Evolutionary conservation across 2,797 vertebrate species (phyloP), one percentile per base, ranked within the genome.

Genomic region (Harpagifer antarcticus): DNA sequence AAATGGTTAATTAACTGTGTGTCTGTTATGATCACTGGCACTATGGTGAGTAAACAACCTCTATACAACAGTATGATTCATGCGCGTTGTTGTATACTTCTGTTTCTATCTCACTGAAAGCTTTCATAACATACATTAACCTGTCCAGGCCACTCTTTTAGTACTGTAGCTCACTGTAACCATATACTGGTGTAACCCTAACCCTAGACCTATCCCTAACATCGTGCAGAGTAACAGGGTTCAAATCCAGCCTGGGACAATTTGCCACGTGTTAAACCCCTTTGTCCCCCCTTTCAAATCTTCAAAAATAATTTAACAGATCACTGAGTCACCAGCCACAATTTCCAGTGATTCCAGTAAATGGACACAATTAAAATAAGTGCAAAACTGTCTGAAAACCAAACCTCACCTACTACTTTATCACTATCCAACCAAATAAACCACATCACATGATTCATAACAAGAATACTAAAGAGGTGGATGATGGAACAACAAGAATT

Each of bases 401-500:
- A 9, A 72, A 7, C 44, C 19, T 58, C 11, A 4, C 11, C 17
- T 11, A 37, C 12, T 16, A 14, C 33, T 33, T 15, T 10, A 20
- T 20, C 17, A 59, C 11, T 10, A 13, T 23, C 15, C 20, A 58
- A 37, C 33, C 33, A 48, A 13, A 50, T 1, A 40, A 7, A 23
- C 19, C 42, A 10, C 37, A 9, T 64, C 9, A 48, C 43, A 43
- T 1, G 15, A 45, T 58, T 70, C 61, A 67, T 52, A 57, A 44
- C 27, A 17, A 55, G 54, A 64, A 9, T 9, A 16, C 11, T 2
- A 16, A 9, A 33, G 44, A 65, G 52, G 64, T 16, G 33, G 37
- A 40, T 43, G 70, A 66, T 63, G 68, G 73, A 76, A 72, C 74
- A 23, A 27, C 8, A 1, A 19, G 27, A 40, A 23, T 31, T 16